Evolutionary conservation across 1,140 invertebrate species (phyloP), one percentile per base, ranked within the genome.

Genomic region (Teleogryllus occipitalis): DNA sequence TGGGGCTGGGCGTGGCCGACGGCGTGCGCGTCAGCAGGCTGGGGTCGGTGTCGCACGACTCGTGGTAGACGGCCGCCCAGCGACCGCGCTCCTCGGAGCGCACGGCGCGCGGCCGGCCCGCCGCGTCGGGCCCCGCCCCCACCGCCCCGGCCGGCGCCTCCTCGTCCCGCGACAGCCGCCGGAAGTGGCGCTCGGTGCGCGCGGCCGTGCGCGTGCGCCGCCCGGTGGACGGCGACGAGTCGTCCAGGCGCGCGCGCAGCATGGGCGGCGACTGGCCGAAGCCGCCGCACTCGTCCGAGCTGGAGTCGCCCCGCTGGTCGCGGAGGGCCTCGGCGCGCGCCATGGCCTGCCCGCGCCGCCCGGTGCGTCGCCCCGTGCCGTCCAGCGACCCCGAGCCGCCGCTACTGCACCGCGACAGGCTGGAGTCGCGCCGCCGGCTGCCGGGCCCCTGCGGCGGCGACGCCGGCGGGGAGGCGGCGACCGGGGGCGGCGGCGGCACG

Each of bases 151-250:
- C 73, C 8, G 82, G 81, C 18, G 80, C 81, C n/a, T 84, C 90
- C 65, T 92, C 91, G 80, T 94, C 93, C 65, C 90, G 88, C 7
- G 92, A 93, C 76, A 93, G 86, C 49, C 94, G 87, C 83, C 93
- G 93, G 75, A 93, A 90, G 82, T 94, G 94, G 48, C 94, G 88
- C 84, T 95, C 94, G 76, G 93, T 95, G 82, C 94, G 88, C 0
- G 93, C 93, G 22, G 90, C 89, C 78, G 93, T 87, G 46, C 90
- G 86, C 86, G 80, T 84, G 89, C 65, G 87, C 84, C 7, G 88
- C 90, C 47, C 88, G 89, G 74, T 89, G 22, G 75, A 65, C 27
- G 54, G 87, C 87, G 83, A 89, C 90, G 75, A 90, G 86, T 79
- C 89, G 82, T 92, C 92, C 79, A 92, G 92, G 84, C 90, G 92